phyloP scores from a whole-genome alignment of 2,888 invertebrate species.

The Hermaeophaga mercurialis region DNA sequence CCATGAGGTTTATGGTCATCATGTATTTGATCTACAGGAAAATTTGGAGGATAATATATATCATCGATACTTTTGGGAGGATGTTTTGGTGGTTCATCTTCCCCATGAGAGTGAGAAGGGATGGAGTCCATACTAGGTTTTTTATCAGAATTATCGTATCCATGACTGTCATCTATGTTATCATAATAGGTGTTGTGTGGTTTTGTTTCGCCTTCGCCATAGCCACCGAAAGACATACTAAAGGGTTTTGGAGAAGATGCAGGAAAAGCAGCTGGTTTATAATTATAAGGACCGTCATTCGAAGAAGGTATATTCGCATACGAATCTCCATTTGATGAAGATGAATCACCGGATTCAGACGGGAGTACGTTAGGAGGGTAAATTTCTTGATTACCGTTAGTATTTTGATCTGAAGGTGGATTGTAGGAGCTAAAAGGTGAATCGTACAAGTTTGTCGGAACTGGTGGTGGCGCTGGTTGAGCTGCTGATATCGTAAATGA shows the following conservation, averaged over 20 bases:
- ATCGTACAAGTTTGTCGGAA: slow-evolving; percentile 43
- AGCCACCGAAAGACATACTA: background rate
- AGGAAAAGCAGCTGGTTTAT: slow-evolving; percentile 22
- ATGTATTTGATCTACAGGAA: slow-evolving; percentile 32
- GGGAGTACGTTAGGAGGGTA: slow-evolving; percentile 31
- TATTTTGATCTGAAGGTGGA: slow-evolving; percentile 44
- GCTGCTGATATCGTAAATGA: slow-evolving; percentile 34
- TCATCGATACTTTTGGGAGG: slow-evolving; percentile 43
- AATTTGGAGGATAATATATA: slow-evolving; percentile 42
- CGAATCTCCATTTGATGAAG: slow-evolving; percentile 10
- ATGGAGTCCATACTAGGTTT: background rate
- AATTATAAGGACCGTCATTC: slow-evolving; percentile 21
- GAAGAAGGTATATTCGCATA: slow-evolving; percentile 14
- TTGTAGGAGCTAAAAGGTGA: slow-evolving; percentile 52
- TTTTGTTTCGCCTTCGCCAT: slow-evolving; percentile 21
- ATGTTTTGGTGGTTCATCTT: slow-evolving; percentile 37
- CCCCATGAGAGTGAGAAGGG: background rate
- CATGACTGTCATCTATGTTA: slow-evolving; percentile 25
- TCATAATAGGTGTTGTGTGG: slow-evolving; percentile 18
- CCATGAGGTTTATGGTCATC: slow-evolving; percentile 8
- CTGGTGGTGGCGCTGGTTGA: slow-evolving; percentile 31
- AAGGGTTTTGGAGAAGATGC: slow-evolving; percentile 44
- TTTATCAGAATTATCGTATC: slow-evolving; percentile 6
- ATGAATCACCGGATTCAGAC: slow-evolving; percentile 13
- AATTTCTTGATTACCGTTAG: slow-evolving; percentile 34